Percentiles rank a stretch among this genome's conserved stretches.
Evolutionary conservation across 2,888 invertebrate genomes (phyloP).

Genomic region (Trisateles emortualis): DNA sequence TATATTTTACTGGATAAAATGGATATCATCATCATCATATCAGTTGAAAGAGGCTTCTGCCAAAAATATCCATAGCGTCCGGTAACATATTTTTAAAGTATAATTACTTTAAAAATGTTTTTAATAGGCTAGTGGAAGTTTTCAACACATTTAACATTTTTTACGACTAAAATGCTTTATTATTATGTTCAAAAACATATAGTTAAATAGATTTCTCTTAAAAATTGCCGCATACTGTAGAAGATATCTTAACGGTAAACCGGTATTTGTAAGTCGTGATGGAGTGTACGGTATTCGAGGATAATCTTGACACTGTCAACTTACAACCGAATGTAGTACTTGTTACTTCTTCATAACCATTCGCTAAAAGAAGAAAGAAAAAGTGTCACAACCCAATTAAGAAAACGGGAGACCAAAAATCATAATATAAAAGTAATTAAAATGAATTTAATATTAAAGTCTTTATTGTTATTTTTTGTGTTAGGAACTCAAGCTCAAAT

Average conservation of each 20-base stretch:
- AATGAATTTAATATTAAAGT: slow-evolving; percentile 19
- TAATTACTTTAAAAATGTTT: too few relatives aligned
- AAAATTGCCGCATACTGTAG: slow-evolving; percentile 53
- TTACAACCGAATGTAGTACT: slow-evolving; percentile 33
- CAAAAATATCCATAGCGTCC: too few relatives aligned
- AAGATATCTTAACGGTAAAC: slow-evolving; percentile 46
- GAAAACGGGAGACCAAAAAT: background rate
- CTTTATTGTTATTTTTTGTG: slow-evolving; percentile 22
- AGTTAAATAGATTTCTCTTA: too few relatives aligned
- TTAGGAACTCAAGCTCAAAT: slow-evolving; percentile 19
- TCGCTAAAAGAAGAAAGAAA: background rate
- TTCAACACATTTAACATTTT: too few relatives aligned
- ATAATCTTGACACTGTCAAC: slow-evolving; percentile 42
- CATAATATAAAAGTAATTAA: slow-evolving; percentile 3
- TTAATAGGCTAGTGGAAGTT: too few relatives aligned
- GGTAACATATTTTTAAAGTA: too few relatives aligned
- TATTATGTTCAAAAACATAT: too few relatives aligned
- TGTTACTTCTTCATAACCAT: slow-evolving; percentile 8
- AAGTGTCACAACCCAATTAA: background rate
- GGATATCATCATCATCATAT: too few relatives aligned
- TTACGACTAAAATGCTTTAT: too few relatives aligned
- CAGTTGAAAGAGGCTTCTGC: too few relatives aligned
- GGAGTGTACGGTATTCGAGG: slow-evolving; percentile 45
- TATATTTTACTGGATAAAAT: too few relatives aligned
- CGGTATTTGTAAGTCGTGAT: slow-evolving; percentile 72